A percentile compares a stretch with the other conserved stretches of the same genome.
phyloP scores from a whole-genome alignment of 2,888 invertebrate genomes.

The Mesochorus sp. region DNA sequence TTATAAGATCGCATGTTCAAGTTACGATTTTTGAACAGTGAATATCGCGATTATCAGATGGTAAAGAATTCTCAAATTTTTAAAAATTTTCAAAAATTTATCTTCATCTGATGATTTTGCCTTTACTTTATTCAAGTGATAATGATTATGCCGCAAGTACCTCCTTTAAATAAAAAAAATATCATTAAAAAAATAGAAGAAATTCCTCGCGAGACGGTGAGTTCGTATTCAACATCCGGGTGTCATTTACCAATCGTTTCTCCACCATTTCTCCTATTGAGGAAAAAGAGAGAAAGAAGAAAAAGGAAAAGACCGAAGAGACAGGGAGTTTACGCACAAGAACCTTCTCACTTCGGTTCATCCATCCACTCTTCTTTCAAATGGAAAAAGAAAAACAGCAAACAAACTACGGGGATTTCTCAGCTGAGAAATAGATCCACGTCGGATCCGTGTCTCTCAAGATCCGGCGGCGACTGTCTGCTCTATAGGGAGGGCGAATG shows the following conservation, averaged over 20 bases:
- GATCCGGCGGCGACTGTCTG: slow-evolving; percentile 6
- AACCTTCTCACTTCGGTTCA: neutral
- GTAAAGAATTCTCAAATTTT: too few species aligned
- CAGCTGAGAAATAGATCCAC: slow-evolving; percentile 11
- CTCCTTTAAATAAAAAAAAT: neutral
- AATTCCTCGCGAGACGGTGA: neutral
- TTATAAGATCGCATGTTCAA: too few species aligned
- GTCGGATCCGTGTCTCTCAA: neutral
- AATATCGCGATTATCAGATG: too few species aligned
- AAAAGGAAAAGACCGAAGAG: too few species aligned
- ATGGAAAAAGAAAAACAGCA: neutral
- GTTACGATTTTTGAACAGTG: too few species aligned
- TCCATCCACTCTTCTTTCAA: neutral
- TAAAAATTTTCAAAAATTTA: too few species aligned
- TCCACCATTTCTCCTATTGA: slow-evolving; percentile 25
- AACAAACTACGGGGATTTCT: neutral
- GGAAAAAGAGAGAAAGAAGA: too few species aligned
- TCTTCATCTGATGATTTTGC: too few species aligned
- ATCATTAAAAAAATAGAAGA: neutral
- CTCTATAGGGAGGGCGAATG: neutral
- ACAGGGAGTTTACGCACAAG: neutral
- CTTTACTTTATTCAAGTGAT: too few species aligned
- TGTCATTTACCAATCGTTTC: slow-evolving; percentile 39
- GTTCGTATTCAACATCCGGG: slow-evolving; percentile 4
- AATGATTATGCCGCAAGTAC: too few species aligned